phyloP scores from a whole-genome alignment of 1,140 invertebrate genomes.

The Lordiphosa clarofinis region DNA sequence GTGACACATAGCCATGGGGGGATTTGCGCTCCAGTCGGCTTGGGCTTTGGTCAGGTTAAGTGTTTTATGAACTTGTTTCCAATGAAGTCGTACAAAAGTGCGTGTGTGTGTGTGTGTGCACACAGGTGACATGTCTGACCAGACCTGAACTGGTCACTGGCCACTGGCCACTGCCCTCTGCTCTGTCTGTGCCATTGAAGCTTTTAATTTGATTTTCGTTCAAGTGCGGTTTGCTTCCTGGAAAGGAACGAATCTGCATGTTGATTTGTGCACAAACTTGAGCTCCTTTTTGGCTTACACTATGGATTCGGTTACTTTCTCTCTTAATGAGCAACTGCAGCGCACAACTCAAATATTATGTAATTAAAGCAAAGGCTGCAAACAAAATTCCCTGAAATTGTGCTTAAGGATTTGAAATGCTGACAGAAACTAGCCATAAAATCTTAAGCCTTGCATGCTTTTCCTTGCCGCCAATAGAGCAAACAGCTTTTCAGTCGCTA shows the following conservation, averaged over 20 bases:
- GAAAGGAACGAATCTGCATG: conserved; percentile 3
- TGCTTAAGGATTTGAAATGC: too few relatives aligned
- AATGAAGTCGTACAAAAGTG: conserved; percentile 69
- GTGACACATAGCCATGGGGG: conserved; percentile 47
- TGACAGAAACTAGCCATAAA: too few relatives aligned
- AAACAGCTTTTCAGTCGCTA: too few relatives aligned
- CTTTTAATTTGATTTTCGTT: conserved; percentile 78
- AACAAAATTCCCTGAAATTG: too few relatives aligned
- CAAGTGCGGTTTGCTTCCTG: conserved; percentile 64
- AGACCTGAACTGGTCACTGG: conserved; percentile 20
- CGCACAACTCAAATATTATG: too few relatives aligned
- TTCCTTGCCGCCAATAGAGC: too few relatives aligned
- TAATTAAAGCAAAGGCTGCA: too few relatives aligned
- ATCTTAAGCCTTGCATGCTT: too few relatives aligned
- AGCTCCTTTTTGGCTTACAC: neutral
- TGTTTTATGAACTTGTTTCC: conserved; percentile 76
- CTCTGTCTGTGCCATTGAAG: conserved; percentile 65
- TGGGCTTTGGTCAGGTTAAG: conserved; percentile 64
- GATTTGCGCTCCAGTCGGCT: conserved; percentile 42
- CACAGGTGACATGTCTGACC: conserved; percentile 56
- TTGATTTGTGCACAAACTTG: conserved; percentile 5
- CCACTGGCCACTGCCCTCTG: conserved; percentile 3
- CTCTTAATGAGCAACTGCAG: conserved; percentile 3
- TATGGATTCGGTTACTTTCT: neutral
- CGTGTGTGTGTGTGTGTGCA: conserved; percentile 14